Evolutionary conservation across 53 echinoderm and acorn worm species (phyloP), one percentile per base, ranked within the genome.

Genomic region (Glandiceps talaboti): DNA sequence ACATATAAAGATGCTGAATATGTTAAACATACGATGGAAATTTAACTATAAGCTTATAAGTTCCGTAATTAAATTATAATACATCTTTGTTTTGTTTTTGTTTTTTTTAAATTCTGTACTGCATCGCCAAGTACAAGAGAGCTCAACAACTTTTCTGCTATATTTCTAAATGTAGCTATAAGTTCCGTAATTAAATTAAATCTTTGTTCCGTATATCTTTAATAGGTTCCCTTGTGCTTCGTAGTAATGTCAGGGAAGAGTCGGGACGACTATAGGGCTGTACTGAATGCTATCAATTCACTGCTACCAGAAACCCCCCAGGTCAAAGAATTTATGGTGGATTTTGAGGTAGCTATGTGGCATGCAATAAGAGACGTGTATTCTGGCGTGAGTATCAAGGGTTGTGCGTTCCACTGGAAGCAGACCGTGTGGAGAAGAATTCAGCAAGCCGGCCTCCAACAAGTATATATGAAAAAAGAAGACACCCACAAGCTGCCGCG

Each of bases 301-400:
- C 76, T 80, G 26, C 74, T 88, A 0, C 79, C 85, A 0, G 25
- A 10, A 1, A 32, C 32, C n/a, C 28, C 75, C 30, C 33, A 80
- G 14, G 29, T 87, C 14, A 28, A 14, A 20, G 73, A 84, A 27
- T 77, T 85, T 6, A 1, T 88, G 29, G 75, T 81, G 10, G 85
- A 85, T 31, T 88, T 88, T n/a, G 89, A 85, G 80, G 30, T 32
- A 26, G 72, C 82, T 14, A 75, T 88, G 73, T 88, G 89, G 85
- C 0, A 25, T 29, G 85, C 85, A 25, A 25, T 82, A 1, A 32
- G 33, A 32, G 26, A 30, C 0, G 74, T 86, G 0, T 88, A 82
- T 26, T 85, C 89, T 14, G 75, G 33, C 0, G 81, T 84, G 26
- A 29, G 29, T 27, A 33, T 84, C 25, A 84, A 32, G 20, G 82